Evolutionary conservation across 1,140 invertebrate species (phyloP).

Genomic region (Centruroides sculpturatus): DNA sequence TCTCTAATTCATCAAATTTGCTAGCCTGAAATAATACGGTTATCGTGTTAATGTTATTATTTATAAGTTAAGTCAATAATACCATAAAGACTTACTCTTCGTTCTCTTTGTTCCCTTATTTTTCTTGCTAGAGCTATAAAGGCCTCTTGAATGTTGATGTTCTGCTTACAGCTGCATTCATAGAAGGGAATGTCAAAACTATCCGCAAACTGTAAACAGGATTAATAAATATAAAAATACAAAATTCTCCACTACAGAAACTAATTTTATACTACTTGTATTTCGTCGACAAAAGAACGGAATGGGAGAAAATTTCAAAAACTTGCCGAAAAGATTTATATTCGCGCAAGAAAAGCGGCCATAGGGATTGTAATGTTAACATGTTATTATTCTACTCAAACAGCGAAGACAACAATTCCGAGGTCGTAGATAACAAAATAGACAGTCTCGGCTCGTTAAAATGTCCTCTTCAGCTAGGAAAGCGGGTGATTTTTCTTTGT

Average conservation of each 20-base stretch:
- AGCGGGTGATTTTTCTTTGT: no score
- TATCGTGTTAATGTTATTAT: background rate
- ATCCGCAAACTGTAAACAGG: slow-evolving; percentile 55
- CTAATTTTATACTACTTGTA: no score
- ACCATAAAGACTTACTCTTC: slow-evolving; percentile 39
- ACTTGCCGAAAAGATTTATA: no score
- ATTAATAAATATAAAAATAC: background rate
- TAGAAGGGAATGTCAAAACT: slow-evolving; percentile 84
- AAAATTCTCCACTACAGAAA: background rate
- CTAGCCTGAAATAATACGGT: slow-evolving; percentile 14
- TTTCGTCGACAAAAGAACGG: no score
- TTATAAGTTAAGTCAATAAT: background rate
- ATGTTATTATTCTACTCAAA: no score
- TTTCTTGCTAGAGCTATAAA: slow-evolving; percentile 39
- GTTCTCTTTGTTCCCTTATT: slow-evolving; percentile 60
- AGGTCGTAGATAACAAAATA: no score
- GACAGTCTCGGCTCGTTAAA: no score
- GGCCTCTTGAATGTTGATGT: slow-evolving; percentile 61
- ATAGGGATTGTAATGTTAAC: no score
- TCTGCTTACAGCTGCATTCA: slow-evolving; percentile 79
- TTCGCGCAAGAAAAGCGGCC: no score
- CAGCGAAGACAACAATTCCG: no score
- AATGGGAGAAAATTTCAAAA: no score
- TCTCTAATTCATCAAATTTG: slow-evolving; percentile 17
- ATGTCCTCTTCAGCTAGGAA: no score